phyloP scores from a whole-genome alignment of 2,888 invertebrate species.

The Agrochola macilenta region DNA sequence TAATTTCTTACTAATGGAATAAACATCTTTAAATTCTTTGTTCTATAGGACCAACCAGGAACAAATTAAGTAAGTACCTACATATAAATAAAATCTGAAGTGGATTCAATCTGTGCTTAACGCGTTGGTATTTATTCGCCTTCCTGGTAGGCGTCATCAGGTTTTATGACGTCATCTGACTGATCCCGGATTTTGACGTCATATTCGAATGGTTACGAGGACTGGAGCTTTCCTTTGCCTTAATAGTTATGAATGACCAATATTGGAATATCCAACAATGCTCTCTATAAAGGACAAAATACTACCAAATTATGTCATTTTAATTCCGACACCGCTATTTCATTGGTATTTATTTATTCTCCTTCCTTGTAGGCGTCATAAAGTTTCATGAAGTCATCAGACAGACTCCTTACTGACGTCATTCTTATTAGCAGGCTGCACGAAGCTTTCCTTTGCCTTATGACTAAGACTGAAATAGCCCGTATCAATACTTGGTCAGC shows the following conservation, averaged over 20 bases:
- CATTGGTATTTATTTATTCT: slow-evolving; percentile 19
- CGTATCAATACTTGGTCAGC: slow-evolving; percentile 25
- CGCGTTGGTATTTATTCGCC: slow-evolving; percentile 47
- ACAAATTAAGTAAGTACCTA: slow-evolving; percentile 17
- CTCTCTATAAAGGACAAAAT: not conserved
- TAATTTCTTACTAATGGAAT: not conserved
- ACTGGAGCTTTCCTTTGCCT: slow-evolving; percentile 8
- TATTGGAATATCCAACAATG: not conserved
- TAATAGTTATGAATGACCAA: not conserved
- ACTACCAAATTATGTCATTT: slow-evolving; percentile 10
- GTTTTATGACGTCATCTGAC: slow-evolving; percentile 45
- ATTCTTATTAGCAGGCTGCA: slow-evolving; percentile 30
- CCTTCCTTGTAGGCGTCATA: slow-evolving; percentile 38
- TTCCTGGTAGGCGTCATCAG: slow-evolving; percentile 45
- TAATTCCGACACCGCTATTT: not conserved
- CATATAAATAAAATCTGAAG: slow-evolving; percentile 15
- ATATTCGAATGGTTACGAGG: not conserved
- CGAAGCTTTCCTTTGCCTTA: slow-evolving; percentile 44
- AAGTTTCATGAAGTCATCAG: slow-evolving; percentile 45
- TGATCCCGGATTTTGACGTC: slow-evolving; percentile 45
- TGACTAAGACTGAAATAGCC: slow-evolving; percentile 43
- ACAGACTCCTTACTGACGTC: slow-evolving; percentile 38
- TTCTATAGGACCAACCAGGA: slow-evolving; percentile 26
- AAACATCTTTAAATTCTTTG: slow-evolving; percentile 16
- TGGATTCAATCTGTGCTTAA: slow-evolving; percentile 30